These are phyloP conservation scores for Eristalinus sepulchralis DNA, from an alignment of 2,888 invertebrate species.

Conservation along the genomic window DNA sequence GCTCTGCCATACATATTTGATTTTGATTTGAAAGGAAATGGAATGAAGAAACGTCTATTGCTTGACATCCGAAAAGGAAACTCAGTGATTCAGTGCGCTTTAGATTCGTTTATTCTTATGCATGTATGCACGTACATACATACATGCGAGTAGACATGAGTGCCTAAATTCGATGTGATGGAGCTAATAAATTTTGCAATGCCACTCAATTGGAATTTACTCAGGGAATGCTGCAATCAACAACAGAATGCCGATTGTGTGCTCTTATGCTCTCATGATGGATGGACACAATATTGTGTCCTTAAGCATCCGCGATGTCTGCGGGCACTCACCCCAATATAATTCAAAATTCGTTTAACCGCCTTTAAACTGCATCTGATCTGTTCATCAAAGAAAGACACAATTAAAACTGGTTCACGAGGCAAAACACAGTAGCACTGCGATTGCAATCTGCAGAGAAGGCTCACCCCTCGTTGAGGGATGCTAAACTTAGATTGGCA, in stretches of 20 bases:
- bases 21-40: neutral
- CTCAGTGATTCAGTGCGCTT: neutral
- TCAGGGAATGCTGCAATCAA: neutral
- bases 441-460: neutral
- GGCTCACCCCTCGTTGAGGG: neutral
- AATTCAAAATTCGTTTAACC: neutral
- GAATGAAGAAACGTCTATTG: neutral
- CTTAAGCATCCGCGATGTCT: neutral
- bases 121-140: no score
- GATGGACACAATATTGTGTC: neutral
- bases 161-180: neutral
- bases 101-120: neutral
- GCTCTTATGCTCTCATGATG: neutral
- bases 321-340: neutral
- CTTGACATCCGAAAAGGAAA: neutral
- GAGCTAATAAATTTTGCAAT: neutral
- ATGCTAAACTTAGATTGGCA: slow-evolving; percentile 16
- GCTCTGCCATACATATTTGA: neutral
- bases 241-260: neutral
- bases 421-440: neutral
- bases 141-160: no score
- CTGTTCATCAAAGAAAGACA: neutral
- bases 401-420: neutral
- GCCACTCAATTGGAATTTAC: neutral
- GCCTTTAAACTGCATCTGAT: neutral